Base-by-base conservation (phyloP, 2,888 invertebrate species). In the Lucinisca nassula region DNA sequence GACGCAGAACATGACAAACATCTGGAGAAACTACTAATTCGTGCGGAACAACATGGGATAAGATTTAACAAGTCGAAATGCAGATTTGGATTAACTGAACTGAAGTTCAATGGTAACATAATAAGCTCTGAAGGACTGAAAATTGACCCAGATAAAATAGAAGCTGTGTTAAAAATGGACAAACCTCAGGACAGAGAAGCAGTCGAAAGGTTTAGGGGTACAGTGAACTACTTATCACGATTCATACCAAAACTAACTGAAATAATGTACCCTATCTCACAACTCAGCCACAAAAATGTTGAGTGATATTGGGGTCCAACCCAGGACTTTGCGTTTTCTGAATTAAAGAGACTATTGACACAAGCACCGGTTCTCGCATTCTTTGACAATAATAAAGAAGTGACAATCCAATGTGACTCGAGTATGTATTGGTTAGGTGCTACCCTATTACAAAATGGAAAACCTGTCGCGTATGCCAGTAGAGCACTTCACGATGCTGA, bases 201-300 rank as follows among this genome's bases (percentile, higher is more conserved):
- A 14, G 86, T 88, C 8, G 79, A 78, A 58, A 21, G 89, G 12
- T 49, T 89, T 58, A 21, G 89, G 8, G 89, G 90, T 49, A 76
- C 92, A 24, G 90, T 92, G 45, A 86, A 78, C 21, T 92, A 91
- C 73, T 70, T 92, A 6, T 80, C 82, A 10, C 90, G 82, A 73
- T 90, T 92, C 58, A 73, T 91, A n/a, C 90, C 88, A 24, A 82
- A 82, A 10, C 76, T 91, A 3, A 88, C 87, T 49, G 87, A 89
- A 40, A 58, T 83, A 24, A 85, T 74, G 58, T 89, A 88, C 79
- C 90, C 90, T 24, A 72, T 92, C n/a, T 55, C 90, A 45, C 83
- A 83, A 58, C 70, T 90, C 21, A 90, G 82, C 12, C 55, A 17
- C 12, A 79, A 91, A 82, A 74, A 92, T 67, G 67, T 55, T 12